Percentiles rank a stretch among this genome's conserved stretches.
These are phyloP conservation scores for Camptogramma bilineatum DNA, from an alignment of 2,888 invertebrate genomes.

Conservation along the genomic window DNA sequence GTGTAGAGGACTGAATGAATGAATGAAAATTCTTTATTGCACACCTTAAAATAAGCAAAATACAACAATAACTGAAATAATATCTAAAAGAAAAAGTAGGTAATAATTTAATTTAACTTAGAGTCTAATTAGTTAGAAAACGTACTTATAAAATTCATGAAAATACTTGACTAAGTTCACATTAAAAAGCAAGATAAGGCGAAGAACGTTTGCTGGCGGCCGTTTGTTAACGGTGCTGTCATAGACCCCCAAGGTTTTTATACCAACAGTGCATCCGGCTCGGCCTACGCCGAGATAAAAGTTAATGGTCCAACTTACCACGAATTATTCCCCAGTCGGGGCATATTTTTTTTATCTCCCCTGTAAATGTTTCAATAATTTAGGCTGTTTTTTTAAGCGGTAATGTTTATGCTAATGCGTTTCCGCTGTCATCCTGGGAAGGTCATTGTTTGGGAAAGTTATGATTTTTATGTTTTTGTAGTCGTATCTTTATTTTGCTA, in stretches of 20 bases:
- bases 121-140: no score
- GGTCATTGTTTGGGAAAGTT: conserved; percentile 36
- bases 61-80: no score
- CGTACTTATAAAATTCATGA: no score
- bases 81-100: no score
- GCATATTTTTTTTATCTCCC: conserved; percentile 57
- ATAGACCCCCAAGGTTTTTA: conserved; percentile 5
- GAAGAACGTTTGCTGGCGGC: neutral
- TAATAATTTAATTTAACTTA: no score
- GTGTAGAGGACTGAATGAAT: no score
- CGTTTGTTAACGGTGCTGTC: neutral
- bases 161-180: no score
- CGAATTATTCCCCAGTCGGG: conserved; percentile 67
- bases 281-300: conserved; percentile 70
- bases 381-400: conserved; percentile 49
- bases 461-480: conserved; percentile 31
- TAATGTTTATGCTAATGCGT: conserved; percentile 53
- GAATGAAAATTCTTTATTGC: no score
- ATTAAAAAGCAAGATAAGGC: no score
- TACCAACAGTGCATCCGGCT: conserved; percentile 28
- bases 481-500: conserved; percentile 15
- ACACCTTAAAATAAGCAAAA: no score
- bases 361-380: conserved; percentile 60
- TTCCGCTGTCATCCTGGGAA: conserved; percentile 40
- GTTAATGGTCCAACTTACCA: conserved; percentile 79